Base-by-base conservation (phyloP, 2,888 invertebrate genomes). In the Drosophila falleni region DNA sequence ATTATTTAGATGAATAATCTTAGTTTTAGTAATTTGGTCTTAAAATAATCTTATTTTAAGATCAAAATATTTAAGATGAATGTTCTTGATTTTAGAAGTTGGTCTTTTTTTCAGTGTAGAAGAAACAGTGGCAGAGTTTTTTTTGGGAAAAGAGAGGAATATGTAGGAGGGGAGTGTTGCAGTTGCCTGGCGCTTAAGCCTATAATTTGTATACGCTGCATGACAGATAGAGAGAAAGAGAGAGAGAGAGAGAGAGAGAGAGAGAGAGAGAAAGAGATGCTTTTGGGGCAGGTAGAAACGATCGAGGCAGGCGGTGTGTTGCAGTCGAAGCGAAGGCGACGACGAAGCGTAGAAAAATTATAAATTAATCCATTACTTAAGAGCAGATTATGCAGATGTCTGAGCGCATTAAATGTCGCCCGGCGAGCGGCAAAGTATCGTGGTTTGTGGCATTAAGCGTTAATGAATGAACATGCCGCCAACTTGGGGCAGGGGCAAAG, bases 291-390 rank as follows among this genome's bases (percentile, higher is more conserved):
- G 76, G 76, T 76, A 76, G 68, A 59, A 58, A 37, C n/a, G 15
- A 23, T 23, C 23, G 13, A 19, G n/a, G 37, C 10, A 10, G 41
- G 9, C 41, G 10, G n/a, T 47, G 29, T 47, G 29, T 47, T 53
- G 53, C 53, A 50, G 23, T 39, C n/a, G 39, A 3, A 10, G 16
- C 29, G 11, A 44, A 55, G 55, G 42, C 56, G 37, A 56, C 46
- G 46, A 58, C 35, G 37, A 26, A 67, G 84, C 81, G 70, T 71
- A 61, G 71, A 80, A 76, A 58, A 87, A 84, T 82, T 88, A 87
- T 79, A 84, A 87, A 87, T 89, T 87, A 87, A 87, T 84, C 84
- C 89, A 87, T 87, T 89, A 88, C 84, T 82, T 82, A 82, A 78
- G 80, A 74, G 71, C 76, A 78, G 87, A 88, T 87, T 87, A 81